Percentiles rank a stretch among this genome's conserved stretches.
These are phyloP conservation scores for Aporophyla lueneburgensis DNA, from an alignment of 2,888 invertebrate species.

Conservation along the genomic window DNA sequence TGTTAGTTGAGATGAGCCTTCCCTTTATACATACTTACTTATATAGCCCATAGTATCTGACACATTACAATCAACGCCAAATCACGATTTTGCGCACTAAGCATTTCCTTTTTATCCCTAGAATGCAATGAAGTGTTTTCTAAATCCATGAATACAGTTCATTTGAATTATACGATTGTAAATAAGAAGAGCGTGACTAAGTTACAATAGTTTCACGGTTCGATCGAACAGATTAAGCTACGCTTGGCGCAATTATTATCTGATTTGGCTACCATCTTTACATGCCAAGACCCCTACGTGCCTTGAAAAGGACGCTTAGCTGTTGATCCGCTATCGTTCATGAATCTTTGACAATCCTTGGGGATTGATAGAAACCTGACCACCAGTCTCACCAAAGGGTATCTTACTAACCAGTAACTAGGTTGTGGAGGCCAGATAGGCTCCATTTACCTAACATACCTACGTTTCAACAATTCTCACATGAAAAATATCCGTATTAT, in stretches of 20 bases:
- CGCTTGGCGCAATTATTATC: too few species aligned
- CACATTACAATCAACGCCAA: not conserved
- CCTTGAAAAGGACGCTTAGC: not conserved
- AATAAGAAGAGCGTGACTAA: not conserved
- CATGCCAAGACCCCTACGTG: not conserved
- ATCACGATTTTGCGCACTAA: not conserved
- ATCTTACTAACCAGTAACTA: too few species aligned
- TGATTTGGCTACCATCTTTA: not conserved
- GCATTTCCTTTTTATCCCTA: not conserved
- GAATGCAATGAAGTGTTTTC: not conserved
- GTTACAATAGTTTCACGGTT: too few species aligned
- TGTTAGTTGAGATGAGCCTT: not conserved
- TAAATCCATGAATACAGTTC: too few species aligned
- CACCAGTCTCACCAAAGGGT: too few species aligned
- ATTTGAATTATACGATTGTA: not conserved
- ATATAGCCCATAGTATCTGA: not conserved
- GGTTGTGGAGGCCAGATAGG: too few species aligned
- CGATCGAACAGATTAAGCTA: too few species aligned
- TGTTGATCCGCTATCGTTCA: not conserved
- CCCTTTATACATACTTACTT: not conserved
- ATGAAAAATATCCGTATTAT: constrained; percentile 13
- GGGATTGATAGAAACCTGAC: too few species aligned
- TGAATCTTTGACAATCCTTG: too few species aligned
- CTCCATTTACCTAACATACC: too few species aligned
- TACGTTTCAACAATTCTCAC: constrained; percentile 12